Conservation (phyloP, 2,797 vertebrate species). For the Rhinophrynus dorsalis region DNA sequence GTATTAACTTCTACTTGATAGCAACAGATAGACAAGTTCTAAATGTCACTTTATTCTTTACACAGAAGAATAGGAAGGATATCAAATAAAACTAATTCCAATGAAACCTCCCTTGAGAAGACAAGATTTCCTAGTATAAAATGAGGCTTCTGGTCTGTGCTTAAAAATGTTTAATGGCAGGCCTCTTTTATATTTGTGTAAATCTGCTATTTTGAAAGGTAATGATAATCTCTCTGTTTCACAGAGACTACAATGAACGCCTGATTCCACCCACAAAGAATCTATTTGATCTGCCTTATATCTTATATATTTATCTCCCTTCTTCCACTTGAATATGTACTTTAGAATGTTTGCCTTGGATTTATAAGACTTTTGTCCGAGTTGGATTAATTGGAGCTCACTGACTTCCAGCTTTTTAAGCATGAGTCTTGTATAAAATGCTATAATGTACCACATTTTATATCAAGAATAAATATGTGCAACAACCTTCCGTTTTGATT, state of each 20-base stretch:
- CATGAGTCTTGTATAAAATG: not conserved
- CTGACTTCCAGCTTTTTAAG: not conserved
- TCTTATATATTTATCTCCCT: constrained; percentile 35
- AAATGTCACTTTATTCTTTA: constrained; percentile 32
- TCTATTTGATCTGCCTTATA: constrained; percentile 44
- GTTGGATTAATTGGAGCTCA: not conserved
- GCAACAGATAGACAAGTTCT: constrained; percentile 38
- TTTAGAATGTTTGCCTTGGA: constrained; percentile 22
- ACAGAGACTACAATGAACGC: constrained; percentile 25
- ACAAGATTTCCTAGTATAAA: constrained; percentile 38
- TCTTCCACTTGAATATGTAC: constrained; percentile 27
- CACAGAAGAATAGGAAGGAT: constrained; percentile 35
- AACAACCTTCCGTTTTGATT: too few species aligned
- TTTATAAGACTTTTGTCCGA: constrained; percentile 11
- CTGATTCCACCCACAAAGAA: constrained; percentile 45
- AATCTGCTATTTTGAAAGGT: constrained; percentile 46
- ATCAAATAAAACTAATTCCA: constrained; percentile 37
- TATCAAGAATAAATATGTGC: too few species aligned
- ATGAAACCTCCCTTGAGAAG: constrained; percentile 45
- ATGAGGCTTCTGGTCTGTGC: constrained; percentile 31
- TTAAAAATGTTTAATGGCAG: constrained; percentile 28
- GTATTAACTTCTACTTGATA: constrained; percentile 22
- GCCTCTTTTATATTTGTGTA: constrained; percentile 41
- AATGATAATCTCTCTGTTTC: constrained; percentile 40
- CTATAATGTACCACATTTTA: too few species aligned